Evolutionary conservation across 2,888 invertebrate genomes (phyloP).

Genomic region (Myopa testacea): DNA sequence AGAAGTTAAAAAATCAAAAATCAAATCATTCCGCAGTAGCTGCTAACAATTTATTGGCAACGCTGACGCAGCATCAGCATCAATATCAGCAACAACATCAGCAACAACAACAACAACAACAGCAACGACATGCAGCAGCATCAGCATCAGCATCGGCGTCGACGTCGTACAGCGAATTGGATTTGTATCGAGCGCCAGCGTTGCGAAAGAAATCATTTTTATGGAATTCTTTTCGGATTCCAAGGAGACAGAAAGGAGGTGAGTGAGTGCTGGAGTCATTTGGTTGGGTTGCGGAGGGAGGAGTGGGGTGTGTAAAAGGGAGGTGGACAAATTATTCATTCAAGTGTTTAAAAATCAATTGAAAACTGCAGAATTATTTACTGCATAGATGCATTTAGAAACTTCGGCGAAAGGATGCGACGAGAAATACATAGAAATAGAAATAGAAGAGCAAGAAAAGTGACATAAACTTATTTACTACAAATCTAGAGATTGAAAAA

Average conservation of each 20-base stretch:
- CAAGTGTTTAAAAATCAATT: conserved; percentile 1
- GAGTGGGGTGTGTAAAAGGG: not conserved
- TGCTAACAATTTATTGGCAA: conserved; percentile 43
- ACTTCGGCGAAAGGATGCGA: not conserved
- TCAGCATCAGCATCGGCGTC: conserved; percentile 49
- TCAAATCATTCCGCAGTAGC: conserved; percentile 39
- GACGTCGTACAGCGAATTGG: conserved; percentile 60
- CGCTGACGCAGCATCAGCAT: conserved; percentile 43
- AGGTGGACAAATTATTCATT: not conserved
- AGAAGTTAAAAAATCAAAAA: conserved; percentile 48
- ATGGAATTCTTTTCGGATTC: conserved; percentile 67
- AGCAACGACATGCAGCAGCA: conserved; percentile 42
- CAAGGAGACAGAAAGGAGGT: conserved; percentile 65
- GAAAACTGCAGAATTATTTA: not conserved
- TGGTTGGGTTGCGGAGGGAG: too few relatives aligned
- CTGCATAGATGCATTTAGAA: not conserved
- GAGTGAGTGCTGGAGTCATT: conserved; percentile 49
- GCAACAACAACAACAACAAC: conserved; percentile 36
- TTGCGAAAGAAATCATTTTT: conserved; percentile 62
- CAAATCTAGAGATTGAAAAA: not conserved
- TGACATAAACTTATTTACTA: not conserved
- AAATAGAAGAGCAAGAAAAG: not conserved
- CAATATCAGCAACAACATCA: conserved; percentile 44
- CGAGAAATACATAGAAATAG: not conserved
- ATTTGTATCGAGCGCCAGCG: conserved; percentile 59